These are phyloP conservation scores for Myotis brandtii DNA, from an alignment of 2,113 vertebrate genomes.

Conservation along the genomic window DNA sequence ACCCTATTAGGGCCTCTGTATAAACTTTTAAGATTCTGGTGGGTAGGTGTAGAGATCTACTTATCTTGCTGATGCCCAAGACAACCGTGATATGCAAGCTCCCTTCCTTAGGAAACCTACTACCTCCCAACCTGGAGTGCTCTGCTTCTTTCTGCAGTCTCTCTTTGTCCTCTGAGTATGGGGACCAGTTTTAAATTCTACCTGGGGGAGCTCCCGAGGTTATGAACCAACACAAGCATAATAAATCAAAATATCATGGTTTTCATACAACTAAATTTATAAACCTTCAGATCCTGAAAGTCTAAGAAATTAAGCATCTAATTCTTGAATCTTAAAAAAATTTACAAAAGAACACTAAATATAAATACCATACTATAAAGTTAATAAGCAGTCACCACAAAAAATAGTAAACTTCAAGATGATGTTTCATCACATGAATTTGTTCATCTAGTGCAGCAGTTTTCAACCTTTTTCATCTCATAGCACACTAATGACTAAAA, in stretches of 20 bases:
- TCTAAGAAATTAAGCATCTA: background rate
- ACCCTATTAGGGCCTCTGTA: background rate
- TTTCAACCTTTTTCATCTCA: background rate
- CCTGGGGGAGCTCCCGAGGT: background rate
- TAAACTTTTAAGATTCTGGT: background rate
- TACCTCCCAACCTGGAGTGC: background rate
- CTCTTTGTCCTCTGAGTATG: background rate
- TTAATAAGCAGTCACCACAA: background rate
- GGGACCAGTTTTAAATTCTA: background rate
- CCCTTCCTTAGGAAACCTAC: background rate
- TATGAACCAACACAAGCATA: background rate
- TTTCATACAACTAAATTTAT: background rate
- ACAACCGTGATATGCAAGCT: background rate
- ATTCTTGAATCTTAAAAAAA: background rate
- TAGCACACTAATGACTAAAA: background rate
- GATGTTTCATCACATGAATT: background rate
- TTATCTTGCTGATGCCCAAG: background rate
- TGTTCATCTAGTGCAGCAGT: background rate
- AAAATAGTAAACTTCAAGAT: background rate
- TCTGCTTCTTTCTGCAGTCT: background rate
- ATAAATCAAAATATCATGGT: background rate
- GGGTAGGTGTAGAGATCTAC: background rate
- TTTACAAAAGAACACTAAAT: background rate
- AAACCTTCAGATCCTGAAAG: background rate
- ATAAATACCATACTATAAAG: background rate